phyloP scores from a whole-genome alignment of 2,113 vertebrate species.

The Oplegnathus fasciatus region DNA sequence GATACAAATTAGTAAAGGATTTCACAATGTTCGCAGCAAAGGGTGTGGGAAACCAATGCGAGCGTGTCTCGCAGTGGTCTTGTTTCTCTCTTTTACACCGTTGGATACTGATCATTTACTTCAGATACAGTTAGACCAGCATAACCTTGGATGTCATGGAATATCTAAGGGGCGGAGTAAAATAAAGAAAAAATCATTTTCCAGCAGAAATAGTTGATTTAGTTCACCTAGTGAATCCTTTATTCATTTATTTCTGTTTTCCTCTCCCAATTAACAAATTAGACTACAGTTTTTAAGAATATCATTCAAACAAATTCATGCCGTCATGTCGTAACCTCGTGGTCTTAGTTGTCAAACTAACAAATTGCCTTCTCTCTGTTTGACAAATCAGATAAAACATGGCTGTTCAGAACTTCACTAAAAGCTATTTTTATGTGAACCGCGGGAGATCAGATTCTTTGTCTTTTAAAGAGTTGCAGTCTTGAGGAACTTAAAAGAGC shows the following conservation, averaged over 20 bases:
- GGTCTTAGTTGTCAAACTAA: conserved; percentile 48
- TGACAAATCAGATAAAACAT: conserved; percentile 55
- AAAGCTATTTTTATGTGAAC: conserved; percentile 59
- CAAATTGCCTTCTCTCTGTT: conserved; percentile 45
- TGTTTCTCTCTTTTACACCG: neutral
- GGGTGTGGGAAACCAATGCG: conserved; percentile 18
- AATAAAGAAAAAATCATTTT: conserved; percentile 37
- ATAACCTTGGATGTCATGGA: conserved; percentile 35
- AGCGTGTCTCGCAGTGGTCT: neutral
- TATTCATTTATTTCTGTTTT: conserved; percentile 39
- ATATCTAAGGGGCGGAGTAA: conserved; percentile 39
- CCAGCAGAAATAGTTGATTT: conserved; percentile 7
- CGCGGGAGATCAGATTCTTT: conserved; percentile 44
- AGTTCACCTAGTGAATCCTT: conserved; percentile 42
- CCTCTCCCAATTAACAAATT: conserved; percentile 46
- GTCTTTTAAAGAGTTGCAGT: conserved; percentile 49
- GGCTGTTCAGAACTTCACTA: conserved; percentile 46
- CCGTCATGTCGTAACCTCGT: conserved; percentile 16
- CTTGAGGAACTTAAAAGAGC: conserved; percentile 34
- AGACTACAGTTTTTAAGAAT: conserved; percentile 14
- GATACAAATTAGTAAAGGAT: conserved; percentile 60
- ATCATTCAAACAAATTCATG: conserved; percentile 52
- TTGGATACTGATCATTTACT: conserved; percentile 33
- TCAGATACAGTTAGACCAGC: conserved; percentile 41
- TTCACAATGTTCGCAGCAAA: conserved; percentile 37